Conservation (phyloP, 2,888 invertebrate genomes). For the Molorchus minor region DNA sequence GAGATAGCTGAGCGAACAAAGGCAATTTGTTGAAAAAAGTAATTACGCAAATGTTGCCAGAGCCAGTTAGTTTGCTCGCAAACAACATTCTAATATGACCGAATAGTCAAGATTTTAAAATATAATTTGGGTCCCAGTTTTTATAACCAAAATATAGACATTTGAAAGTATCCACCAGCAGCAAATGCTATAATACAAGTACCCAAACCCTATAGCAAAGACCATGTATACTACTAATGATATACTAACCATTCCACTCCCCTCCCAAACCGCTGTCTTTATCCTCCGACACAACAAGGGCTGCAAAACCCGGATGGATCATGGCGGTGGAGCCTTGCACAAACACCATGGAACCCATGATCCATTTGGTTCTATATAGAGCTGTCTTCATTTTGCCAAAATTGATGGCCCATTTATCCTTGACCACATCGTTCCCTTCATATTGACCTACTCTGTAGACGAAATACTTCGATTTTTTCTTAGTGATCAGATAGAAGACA, state of each 20-base stretch:
- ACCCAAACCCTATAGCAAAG: too few relatives aligned
- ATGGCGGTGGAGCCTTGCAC: conserved; percentile 44
- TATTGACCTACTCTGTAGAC: conserved; percentile 38
- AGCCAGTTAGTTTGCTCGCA: too few relatives aligned
- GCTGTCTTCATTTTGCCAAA: conserved; percentile 25
- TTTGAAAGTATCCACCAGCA: too few relatives aligned
- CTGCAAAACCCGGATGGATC: conserved; percentile 46
- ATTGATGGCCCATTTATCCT: conserved; percentile 17
- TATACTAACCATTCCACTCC: conserved; percentile 45
- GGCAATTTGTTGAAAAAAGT: too few relatives aligned
- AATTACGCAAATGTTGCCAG: too few relatives aligned
- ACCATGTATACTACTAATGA: too few relatives aligned
- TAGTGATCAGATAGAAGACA: conserved; percentile 35
- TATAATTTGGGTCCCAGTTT: too few relatives aligned
- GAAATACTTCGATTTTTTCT: conserved; percentile 45
- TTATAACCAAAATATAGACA: too few relatives aligned
- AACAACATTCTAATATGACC: too few relatives aligned
- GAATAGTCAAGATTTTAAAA: too few relatives aligned
- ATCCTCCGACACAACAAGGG: conserved; percentile 39
- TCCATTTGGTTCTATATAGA: conserved; percentile 35
- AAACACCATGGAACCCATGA: conserved; percentile 40
- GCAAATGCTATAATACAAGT: too few relatives aligned
- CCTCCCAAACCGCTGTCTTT: conserved; percentile 25
- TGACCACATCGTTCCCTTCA: conserved; percentile 6
- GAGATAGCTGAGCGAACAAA: too few relatives aligned